A percentile compares a stretch with the other conserved stretches of the same genome.
Conservation (phyloP, 2,888 invertebrate genomes). For the Bhutanitis thaidina region DNA sequence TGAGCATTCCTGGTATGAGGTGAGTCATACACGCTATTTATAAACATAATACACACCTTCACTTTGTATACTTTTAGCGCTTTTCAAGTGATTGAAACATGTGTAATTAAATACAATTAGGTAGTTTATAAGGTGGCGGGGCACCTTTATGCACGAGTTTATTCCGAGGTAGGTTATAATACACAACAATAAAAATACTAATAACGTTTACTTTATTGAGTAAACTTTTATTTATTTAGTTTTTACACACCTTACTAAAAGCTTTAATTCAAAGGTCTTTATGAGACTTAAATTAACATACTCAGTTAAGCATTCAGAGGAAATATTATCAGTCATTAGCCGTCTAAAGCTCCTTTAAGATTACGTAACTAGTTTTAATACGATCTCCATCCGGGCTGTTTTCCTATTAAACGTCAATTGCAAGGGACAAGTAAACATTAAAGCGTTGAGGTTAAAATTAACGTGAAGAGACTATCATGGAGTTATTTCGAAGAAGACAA, state of each 20-base stretch:
- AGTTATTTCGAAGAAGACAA: slow-evolving; percentile 2
- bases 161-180: too few species aligned
- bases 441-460: slow-evolving; percentile 9
- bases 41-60: slow-evolving; percentile 28
- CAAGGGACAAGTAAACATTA: slow-evolving; percentile 10
- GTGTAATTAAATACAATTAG: too few species aligned
- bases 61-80: slow-evolving; percentile 1
- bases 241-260: too few species aligned
- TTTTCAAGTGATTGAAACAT: too few species aligned
- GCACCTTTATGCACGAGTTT: too few species aligned
- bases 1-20: slow-evolving; percentile 69
- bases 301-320: too few species aligned
- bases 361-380: slow-evolving; percentile 14
- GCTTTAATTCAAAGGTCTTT: too few species aligned
- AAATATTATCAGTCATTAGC: background rate
- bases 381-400: slow-evolving; percentile 11
- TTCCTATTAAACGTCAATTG: slow-evolving; percentile 15
- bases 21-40: slow-evolving; percentile 60
- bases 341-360: slow-evolving; percentile 4
- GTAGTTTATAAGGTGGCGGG: too few species aligned
- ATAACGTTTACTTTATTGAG: too few species aligned
- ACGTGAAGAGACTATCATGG: slow-evolving; percentile 1
- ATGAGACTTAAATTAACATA: too few species aligned
- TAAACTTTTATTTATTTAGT: too few species aligned
- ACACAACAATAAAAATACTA: too few species aligned